Base-by-base conservation (phyloP, 2,888 invertebrate species). In the Clitarchus hookeri region DNA sequence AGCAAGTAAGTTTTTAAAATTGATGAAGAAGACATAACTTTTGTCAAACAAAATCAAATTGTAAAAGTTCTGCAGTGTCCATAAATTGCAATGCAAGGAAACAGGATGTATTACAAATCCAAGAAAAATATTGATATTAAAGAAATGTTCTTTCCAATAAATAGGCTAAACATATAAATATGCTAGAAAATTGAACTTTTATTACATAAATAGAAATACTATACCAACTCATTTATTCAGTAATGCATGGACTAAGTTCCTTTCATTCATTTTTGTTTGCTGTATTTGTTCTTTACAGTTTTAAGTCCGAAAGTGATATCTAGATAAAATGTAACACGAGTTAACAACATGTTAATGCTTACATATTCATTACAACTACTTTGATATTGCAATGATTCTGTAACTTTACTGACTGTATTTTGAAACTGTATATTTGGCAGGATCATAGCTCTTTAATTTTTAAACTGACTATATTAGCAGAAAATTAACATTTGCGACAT, bases 391-490 rank as follows among this genome's bases (percentile, higher is more conserved):
- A 65, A 65, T 6, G 19, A 65, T 65, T 65, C 65, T 65, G 65
- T 65, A 65, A 23, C 12, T 65, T 65, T 65, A 65, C 65, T 23
- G 65, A 65, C n/a, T 65, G 8, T 4, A 65, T n/a, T 65, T 65
- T 65, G 65, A n/a, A 65, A 65, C 65, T 65, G 65, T 65, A 65
- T 65, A 65, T 65, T 65, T 65, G 65, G 23, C 65, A 65, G 3
- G 23, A 23, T 65, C 11, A 65, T 8, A 0, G 16, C 13, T n/a
- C 6, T n/a, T 65, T 65, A 16, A 65, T 65, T 65, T 65, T 65
- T n/a, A 65, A 65, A 65, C 23, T 65, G n/a, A 65, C n/a, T 65
- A 65, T 65, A 65, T 65, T 65, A 65, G 65, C 65, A 65, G n/a
- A 65, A 65, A 65, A 65, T 65, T 65, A 65, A 19, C 65, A 65